A percentile compares a stretch with the other conserved stretches of the same genome.
Conservation (phyloP, 2,888 invertebrate species). For the Liposcelis brunnea region DNA sequence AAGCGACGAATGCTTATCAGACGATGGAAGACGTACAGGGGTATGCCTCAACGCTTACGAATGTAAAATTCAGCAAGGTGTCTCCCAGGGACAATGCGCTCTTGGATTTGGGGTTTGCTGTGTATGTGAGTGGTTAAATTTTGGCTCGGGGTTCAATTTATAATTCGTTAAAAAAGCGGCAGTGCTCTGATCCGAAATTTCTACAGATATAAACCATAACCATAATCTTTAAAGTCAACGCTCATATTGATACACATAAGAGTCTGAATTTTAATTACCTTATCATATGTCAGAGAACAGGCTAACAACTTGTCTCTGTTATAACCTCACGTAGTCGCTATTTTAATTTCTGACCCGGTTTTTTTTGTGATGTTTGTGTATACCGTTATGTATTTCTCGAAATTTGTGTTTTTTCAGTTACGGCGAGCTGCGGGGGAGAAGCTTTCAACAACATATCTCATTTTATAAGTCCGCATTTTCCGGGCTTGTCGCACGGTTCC, state of each 20-base stretch:
- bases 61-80: slow-evolving; percentile 54
- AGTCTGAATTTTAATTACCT: background rate
- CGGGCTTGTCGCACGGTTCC: slow-evolving; percentile 51
- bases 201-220: background rate
- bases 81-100: slow-evolving; percentile 59
- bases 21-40: slow-evolving; percentile 50
- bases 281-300: too few species aligned
- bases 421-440: slow-evolving; percentile 51
- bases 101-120: slow-evolving; percentile 74
- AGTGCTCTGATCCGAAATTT: background rate
- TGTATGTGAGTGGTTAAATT: slow-evolving; percentile 45
- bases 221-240: slow-evolving; percentile 6
- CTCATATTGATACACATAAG: slow-evolving; percentile 7
- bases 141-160: background rate
- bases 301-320: too few species aligned
- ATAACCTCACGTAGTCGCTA: too few species aligned
- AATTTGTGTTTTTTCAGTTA: slow-evolving; percentile 33
- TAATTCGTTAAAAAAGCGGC: background rate
- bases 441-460: slow-evolving; percentile 66
- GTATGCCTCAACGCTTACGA: slow-evolving; percentile 72
- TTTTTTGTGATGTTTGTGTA: too few species aligned
- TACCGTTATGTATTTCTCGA: too few species aligned
- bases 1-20: slow-evolving; percentile 59
- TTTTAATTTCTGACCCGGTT: too few species aligned
- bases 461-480: slow-evolving; percentile 66